Evolutionary conservation across 2,797 vertebrate genomes (phyloP).

Genomic region (Sebastes matsubarae): DNA sequence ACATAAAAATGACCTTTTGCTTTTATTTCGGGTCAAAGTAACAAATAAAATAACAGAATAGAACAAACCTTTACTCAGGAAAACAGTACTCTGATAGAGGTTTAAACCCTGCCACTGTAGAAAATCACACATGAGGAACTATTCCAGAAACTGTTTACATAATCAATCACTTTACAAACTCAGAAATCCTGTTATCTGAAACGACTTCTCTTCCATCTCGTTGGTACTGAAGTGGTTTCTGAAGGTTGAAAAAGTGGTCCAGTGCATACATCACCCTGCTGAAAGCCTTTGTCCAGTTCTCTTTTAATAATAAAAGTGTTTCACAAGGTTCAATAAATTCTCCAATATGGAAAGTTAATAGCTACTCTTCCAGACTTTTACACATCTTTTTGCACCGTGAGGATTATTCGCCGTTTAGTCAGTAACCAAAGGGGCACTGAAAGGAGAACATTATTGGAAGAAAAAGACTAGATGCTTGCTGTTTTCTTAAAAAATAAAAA

Average conservation of each 20-base stretch:
- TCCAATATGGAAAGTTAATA: constrained; percentile 76
- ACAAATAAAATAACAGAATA: background rate
- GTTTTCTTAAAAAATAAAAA: background rate
- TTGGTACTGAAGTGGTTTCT: background rate
- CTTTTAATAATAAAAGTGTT: constrained; percentile 50
- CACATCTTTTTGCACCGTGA: background rate
- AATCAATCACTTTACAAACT: background rate
- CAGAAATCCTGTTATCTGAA: background rate
- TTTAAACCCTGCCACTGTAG: background rate
- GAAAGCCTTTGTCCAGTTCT: constrained; percentile 38
- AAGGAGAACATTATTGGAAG: background rate
- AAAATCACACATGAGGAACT: background rate
- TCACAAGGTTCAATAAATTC: constrained; percentile 51
- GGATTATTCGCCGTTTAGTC: background rate
- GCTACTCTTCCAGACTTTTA: constrained; percentile 25
- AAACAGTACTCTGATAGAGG: background rate
- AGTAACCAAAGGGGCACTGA: background rate
- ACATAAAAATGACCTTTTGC: background rate
- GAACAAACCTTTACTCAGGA: background rate
- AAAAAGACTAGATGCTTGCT: background rate
- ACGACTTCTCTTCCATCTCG: background rate
- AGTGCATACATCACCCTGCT: constrained; percentile 34
- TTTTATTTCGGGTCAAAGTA: background rate
- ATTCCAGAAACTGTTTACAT: background rate
- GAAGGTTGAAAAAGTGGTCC: constrained; percentile 45